phyloP scores from a whole-genome alignment of 1,140 invertebrate genomes.

The Eriocheir sinensis region DNA sequence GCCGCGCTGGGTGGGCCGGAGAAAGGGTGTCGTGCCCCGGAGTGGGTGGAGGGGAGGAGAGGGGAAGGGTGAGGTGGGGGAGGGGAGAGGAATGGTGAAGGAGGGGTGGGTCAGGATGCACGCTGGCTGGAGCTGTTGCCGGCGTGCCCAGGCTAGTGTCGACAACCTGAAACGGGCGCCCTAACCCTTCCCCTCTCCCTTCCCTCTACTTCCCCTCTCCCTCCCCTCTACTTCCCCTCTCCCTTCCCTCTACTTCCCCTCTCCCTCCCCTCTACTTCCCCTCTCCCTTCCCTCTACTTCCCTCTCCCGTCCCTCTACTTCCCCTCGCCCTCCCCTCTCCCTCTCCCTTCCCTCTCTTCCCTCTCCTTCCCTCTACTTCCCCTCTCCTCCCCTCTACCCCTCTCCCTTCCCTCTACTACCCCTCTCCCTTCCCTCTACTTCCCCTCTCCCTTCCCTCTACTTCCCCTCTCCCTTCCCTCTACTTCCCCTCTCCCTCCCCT shows the following conservation, averaged over 20 bases:
- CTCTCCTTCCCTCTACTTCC: neutral
- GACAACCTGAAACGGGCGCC: neutral
- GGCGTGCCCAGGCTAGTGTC: neutral
- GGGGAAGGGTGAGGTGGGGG: too few species aligned
- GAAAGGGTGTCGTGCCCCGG: neutral
- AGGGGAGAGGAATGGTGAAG: too few species aligned
- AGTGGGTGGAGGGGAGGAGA: too few species aligned
- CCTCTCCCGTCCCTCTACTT: neutral
- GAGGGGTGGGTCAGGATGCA: neutral
- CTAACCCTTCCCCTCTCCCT: neutral
- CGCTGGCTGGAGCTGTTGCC: neutral
- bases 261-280: too few species aligned
- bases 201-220: neutral
- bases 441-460: neutral
- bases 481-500: neutral
- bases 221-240: too few species aligned
- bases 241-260: neutral
- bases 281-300: too few species aligned
- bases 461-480: neutral
- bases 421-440: too few species aligned
- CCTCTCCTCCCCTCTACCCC: neutral
- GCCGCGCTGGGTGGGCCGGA: neutral
- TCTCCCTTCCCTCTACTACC: neutral
- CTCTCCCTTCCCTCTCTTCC: too few species aligned
- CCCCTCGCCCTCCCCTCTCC: neutral